A percentile compares a stretch with the other conserved stretches of the same genome.
Evolutionary conservation across 2,113 vertebrate species (phyloP).

Genomic region (Pelecanoides urinatrix): DNA sequence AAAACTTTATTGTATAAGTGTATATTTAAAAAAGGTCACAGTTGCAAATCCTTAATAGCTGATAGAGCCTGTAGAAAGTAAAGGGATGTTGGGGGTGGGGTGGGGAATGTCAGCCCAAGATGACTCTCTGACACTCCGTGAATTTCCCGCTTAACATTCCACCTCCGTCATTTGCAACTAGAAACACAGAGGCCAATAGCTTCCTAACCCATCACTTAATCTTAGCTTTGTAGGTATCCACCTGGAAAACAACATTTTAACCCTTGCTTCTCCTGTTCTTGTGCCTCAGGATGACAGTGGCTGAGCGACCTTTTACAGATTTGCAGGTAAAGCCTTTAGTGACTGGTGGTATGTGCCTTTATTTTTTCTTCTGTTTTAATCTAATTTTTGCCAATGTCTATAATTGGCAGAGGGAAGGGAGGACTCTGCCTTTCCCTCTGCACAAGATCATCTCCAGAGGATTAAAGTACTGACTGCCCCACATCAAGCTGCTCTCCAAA

Average conservation of each 20-base stretch:
- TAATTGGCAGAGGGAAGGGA: neutral
- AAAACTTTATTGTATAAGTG: neutral
- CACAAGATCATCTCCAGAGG: neutral
- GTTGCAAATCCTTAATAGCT: neutral
- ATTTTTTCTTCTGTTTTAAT: neutral
- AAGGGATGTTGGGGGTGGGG: too few relatives aligned
- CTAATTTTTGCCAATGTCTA: fast-evolving
- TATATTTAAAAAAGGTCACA: neutral
- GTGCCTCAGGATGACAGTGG: fast-evolving
- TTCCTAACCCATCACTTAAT: neutral
- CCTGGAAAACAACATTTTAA: neutral
- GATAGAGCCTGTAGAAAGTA: neutral
- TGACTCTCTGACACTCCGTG: too few relatives aligned
- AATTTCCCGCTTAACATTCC: neutral
- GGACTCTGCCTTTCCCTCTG: neutral
- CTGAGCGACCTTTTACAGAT: neutral
- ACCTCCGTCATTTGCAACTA: neutral
- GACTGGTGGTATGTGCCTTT: neutral
- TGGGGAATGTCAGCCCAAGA: neutral
- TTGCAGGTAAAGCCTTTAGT: neutral
- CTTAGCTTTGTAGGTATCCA: neutral
- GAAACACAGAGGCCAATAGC: neutral
- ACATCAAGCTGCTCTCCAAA: neutral
- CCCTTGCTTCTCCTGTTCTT: neutral
- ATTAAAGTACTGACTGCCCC: neutral